Conservation (phyloP, 2,888 invertebrate species). For the Pandemis corylana region DNA sequence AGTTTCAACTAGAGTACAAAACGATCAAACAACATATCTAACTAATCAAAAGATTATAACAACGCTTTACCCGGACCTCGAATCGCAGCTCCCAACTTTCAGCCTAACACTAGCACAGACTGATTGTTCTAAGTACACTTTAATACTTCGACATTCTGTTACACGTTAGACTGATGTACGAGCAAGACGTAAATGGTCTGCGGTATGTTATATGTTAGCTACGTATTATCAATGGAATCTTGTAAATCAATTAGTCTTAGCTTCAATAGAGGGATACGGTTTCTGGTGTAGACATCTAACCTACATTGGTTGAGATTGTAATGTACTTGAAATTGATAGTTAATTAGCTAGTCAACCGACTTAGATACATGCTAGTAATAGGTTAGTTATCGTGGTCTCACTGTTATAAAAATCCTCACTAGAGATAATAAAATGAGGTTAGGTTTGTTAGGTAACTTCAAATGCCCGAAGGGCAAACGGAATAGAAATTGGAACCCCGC, state of each 20-base stretch:
- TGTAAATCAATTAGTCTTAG: background rate
- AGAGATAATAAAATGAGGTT: too few species aligned
- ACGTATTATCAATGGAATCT: background rate
- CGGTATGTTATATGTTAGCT: background rate
- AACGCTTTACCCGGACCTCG: background rate
- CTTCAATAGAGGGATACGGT: background rate
- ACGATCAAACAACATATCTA: background rate
- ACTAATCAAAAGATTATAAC: background rate
- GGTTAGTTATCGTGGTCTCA: too few species aligned
- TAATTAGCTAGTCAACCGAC: background rate
- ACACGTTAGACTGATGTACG: background rate
- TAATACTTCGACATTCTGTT: conserved; percentile 5
- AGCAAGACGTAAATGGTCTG: background rate
- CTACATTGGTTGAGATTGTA: background rate
- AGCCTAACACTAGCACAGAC: conserved; percentile 1
- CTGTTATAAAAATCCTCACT: too few species aligned
- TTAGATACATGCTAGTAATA: background rate
- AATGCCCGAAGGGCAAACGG: too few species aligned
- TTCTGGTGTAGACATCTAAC: background rate
- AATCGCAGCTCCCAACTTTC: conserved; percentile 1
- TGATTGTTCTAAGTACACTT: conserved; percentile 12
- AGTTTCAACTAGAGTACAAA: too few species aligned
- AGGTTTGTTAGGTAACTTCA: too few species aligned
- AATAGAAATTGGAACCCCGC: too few species aligned
- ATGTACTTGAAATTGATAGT: background rate